Conservation (phyloP, 37 sponge, comb jelly and placozoan species). For the Axinella damicornis region DNA sequence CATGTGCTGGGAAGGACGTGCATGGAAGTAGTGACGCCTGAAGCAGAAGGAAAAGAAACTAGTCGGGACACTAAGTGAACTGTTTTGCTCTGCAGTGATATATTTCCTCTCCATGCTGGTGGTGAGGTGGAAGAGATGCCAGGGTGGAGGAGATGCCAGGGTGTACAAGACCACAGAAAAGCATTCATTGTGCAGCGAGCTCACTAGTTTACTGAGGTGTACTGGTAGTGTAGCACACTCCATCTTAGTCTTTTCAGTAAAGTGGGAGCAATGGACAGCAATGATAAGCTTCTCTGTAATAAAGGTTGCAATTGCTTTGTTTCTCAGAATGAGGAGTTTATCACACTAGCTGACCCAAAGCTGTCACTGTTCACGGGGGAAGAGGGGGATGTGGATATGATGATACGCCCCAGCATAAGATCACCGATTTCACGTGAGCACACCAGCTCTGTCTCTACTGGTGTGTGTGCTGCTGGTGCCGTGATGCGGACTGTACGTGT, state of each 20-base stretch:
- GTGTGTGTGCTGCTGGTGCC: background rate
- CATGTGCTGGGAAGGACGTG: conserved; percentile 10
- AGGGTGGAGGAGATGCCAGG: no score
- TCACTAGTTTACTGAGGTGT: background rate
- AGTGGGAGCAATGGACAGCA: no score
- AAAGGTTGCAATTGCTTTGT: no score
- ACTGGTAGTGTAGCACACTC: background rate
- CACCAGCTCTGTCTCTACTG: background rate
- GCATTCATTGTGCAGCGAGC: conserved; percentile 79
- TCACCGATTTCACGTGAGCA: conserved; percentile 80
- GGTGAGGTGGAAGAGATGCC: no score
- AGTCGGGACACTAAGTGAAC: no score
- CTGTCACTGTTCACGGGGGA: conserved; percentile 78
- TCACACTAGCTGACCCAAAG: conserved; percentile 77
- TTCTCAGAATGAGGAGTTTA: conserved; percentile 84
- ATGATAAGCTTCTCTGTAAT: background rate
- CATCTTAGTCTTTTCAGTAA: no score
- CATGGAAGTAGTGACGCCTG: background rate
- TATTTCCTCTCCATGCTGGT: no score
- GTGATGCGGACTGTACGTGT: no score
- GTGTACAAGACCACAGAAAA: no score
- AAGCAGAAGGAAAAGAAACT: background rate
- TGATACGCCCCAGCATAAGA: conserved; percentile 79
- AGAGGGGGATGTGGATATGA: conserved; percentile 24
- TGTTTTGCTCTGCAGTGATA: no score